These are phyloP conservation scores for Drosophila parvula DNA, from an alignment of 1,140 invertebrate genomes.

Conservation along the genomic window DNA sequence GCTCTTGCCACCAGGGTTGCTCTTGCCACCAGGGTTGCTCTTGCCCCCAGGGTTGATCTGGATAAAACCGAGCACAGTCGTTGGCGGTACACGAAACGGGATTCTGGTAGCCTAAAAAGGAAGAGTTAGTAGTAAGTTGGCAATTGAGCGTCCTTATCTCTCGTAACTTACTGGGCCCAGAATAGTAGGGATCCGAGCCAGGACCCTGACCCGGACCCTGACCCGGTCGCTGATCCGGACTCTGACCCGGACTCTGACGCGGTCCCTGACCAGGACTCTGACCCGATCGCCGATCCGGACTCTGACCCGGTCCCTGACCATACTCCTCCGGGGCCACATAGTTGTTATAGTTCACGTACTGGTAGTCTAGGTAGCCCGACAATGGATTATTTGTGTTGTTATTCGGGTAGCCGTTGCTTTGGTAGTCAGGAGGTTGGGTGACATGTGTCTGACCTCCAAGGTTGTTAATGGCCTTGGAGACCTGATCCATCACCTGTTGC, in stretches of 20 bases:
- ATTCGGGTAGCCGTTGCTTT: background rate
- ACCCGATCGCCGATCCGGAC: too few relatives aligned
- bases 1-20: too few relatives aligned
- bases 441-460: background rate
- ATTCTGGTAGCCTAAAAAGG: too few relatives aligned
- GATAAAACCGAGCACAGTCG: too few relatives aligned
- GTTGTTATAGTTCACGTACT: background rate
- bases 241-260: background rate
- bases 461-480: conserved; percentile 21
- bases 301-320: too few relatives aligned
- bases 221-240: too few relatives aligned
- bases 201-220: background rate
- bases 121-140: too few relatives aligned
- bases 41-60: too few relatives aligned
- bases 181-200: background rate
- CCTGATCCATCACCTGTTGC: conserved; percentile 40
- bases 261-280: too few relatives aligned
- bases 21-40: too few relatives aligned
- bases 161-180: background rate
- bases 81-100: too few relatives aligned
- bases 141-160: too few relatives aligned
- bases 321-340: background rate
- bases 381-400: background rate
- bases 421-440: background rate
- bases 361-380: conserved; percentile 10